Evolutionary conservation across 2,888 invertebrate genomes (phyloP), one percentile per base, ranked within the genome.

Genomic region (Agrotis clavis): DNA sequence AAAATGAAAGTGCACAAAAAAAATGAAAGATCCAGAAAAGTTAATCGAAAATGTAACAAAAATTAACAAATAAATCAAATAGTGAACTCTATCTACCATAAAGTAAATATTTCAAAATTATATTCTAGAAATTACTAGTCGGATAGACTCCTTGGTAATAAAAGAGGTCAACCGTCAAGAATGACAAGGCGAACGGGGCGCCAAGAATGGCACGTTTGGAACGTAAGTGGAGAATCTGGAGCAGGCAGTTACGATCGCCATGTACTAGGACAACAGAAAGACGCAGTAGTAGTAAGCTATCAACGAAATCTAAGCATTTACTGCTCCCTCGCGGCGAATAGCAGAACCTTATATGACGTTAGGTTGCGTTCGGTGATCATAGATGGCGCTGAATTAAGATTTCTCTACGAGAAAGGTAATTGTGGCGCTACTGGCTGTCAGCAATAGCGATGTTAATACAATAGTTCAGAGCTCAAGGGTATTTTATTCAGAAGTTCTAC

Each of bases 151-250:
- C 61, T 65, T 48, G 45, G 21, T 51, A 56, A 45, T 67, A 73
- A 74, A 77, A 80, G 78, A 80, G 81, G 82, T 82, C 82, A 78
- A 47, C 78, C 59, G 59, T 66, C 66, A 82, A 78, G 82, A 67
- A 74, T 69, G 76, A 79, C 82, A 70, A 62, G 70, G 57, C 60
- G 66, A 69, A 64, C 67, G 82, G 74, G 77, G 80, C 80, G 66
- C 68, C 74, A 77, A 87, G 85, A 91, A 92, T 93, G 94, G 96
- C 90, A 96, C 93, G 96, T 87, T 94, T 89, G 96, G 96, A 95
- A 96, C 96, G 96, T 92, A 88, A 86, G 91, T 94, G 94, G 96
- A 96, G 96, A 96, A 96, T 96, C 96, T 96, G 95, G 96, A 96
- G 95, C 96, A 95, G 96, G 94, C 94, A 91, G 94, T 94, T 94